phyloP scores from a whole-genome alignment of 2,888 invertebrate genomes.

The Papilio protenor region DNA sequence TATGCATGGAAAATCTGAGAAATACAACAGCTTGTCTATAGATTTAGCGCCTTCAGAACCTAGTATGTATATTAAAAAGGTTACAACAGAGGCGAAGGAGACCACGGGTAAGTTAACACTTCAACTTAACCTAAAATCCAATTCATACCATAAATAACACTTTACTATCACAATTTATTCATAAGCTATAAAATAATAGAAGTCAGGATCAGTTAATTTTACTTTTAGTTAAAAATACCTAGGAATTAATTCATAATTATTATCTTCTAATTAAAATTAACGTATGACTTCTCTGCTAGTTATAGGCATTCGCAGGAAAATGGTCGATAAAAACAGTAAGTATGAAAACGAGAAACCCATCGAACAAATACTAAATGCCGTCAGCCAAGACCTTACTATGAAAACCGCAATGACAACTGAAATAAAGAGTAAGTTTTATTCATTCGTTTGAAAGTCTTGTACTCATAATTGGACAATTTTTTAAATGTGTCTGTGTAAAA shows the following conservation, averaged over 20 bases:
- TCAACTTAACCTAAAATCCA: background rate
- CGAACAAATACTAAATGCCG: background rate
- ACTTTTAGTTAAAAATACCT: too few species aligned
- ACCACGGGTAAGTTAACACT: conserved; percentile 3
- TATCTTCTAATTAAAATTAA: background rate
- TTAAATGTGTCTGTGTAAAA: background rate
- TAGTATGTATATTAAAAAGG: background rate
- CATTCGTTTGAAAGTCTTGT: too few species aligned
- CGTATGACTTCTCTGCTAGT: background rate
- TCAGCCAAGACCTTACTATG: background rate
- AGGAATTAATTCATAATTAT: too few species aligned
- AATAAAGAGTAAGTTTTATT: background rate
- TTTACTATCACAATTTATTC: background rate
- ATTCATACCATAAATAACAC: background rate
- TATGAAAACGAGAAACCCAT: background rate
- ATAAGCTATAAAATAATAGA: background rate
- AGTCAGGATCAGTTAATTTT: too few species aligned
- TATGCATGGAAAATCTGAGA: background rate
- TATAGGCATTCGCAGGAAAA: background rate
- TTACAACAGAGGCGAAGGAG: background rate
- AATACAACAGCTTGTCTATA: conserved; percentile 21
- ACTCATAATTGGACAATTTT: too few species aligned
- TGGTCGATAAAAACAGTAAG: background rate
- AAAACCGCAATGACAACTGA: background rate
- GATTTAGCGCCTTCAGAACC: conserved; percentile 20